Evolutionary conservation across 2,888 invertebrate genomes (phyloP).

Genomic region (Coremacera marginata): DNA sequence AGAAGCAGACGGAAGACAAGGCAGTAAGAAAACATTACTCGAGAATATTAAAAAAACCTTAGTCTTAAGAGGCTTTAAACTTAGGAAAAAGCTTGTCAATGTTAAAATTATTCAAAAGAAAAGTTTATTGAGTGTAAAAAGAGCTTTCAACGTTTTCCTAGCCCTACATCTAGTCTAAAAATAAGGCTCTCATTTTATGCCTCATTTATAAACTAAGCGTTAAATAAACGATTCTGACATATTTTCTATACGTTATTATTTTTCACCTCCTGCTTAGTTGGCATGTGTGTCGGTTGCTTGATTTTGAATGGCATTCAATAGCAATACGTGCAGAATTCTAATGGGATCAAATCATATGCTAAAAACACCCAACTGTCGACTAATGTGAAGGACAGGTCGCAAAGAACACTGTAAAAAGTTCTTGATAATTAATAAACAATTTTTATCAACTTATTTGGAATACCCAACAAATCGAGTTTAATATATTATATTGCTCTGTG

Average conservation of each 20-base stretch:
- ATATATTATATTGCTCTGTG: not conserved
- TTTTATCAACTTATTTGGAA: no score
- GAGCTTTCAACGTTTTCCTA: no score
- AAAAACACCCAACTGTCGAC: not conserved
- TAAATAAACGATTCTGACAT: not conserved
- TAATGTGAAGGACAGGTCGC: not conserved
- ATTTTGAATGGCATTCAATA: conserved; percentile 10
- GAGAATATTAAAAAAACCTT: not conserved
- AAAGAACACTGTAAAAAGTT: conserved; percentile 4
- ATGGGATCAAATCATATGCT: conserved; percentile 12
- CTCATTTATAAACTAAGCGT: no score
- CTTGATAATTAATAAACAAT: not conserved
- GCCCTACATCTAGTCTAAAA: no score
- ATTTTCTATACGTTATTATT: not conserved
- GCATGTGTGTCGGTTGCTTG: not conserved
- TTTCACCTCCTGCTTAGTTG: not conserved
- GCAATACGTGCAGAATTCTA: not conserved
- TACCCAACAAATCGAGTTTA: not conserved
- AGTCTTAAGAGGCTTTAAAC: no score
- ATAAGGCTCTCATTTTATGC: no score
- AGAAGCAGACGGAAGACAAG: no score
- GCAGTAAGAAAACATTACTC: not conserved
- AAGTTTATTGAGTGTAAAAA: no score
- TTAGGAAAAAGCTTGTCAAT: no score
- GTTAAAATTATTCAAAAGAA: no score